phyloP scores from a whole-genome alignment of 2,113 vertebrate genomes.

The Stictonetta naevosa region DNA sequence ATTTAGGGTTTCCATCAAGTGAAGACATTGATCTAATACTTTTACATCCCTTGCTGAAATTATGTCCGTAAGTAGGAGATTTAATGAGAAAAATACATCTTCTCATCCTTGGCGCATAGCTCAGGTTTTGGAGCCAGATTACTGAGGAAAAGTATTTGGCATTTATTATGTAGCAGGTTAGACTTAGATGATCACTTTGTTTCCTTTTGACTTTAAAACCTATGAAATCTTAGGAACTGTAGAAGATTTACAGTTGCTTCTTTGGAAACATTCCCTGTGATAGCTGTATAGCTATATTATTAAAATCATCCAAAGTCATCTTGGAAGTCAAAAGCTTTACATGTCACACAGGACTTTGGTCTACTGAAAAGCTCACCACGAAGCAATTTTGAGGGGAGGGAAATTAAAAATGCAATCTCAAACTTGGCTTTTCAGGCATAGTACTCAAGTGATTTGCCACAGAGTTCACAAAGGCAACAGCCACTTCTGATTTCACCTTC shows the following conservation, averaged over 20 bases:
- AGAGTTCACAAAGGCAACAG: neutral
- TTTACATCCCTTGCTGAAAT: neutral
- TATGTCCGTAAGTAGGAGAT: neutral
- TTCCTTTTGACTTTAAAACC: neutral
- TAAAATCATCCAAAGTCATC: neutral
- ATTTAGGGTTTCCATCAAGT: neutral
- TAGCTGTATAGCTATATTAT: neutral
- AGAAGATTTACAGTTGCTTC: neutral
- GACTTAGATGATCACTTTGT: neutral
- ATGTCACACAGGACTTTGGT: neutral
- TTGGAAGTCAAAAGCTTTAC: neutral
- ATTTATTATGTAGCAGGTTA: neutral
- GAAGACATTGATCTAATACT: neutral
- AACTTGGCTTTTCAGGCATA: neutral
- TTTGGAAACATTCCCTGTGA: neutral
- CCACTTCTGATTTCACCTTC: neutral
- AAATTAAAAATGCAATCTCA: constrained; percentile 1
- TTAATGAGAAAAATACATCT: neutral
- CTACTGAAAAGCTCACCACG: rapidly evolving
- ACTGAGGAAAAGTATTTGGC: neutral
- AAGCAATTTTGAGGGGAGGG: neutral
- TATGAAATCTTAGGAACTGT: neutral
- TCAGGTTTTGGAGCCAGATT: neutral
- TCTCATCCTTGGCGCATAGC: neutral
- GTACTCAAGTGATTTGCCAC: neutral